Percentiles rank a stretch among this genome's conserved stretches.
These are phyloP conservation scores for Rhorus exstirpatorius DNA, from an alignment of 2,888 invertebrate genomes.

Conservation along the genomic window DNA sequence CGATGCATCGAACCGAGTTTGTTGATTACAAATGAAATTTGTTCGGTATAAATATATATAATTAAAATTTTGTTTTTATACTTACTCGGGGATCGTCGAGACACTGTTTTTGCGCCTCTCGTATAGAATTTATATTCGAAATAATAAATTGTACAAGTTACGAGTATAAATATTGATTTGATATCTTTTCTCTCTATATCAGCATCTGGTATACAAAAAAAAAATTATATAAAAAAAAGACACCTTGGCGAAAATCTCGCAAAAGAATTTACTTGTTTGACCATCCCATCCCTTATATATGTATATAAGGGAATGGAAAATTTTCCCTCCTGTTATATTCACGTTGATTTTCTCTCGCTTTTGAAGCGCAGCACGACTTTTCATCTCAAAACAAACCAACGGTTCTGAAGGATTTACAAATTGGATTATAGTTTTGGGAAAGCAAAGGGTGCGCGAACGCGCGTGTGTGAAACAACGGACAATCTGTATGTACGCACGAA, in stretches of 20 bases:
- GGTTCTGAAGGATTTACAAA: slow-evolving; percentile 79
- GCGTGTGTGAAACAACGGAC: slow-evolving; percentile 79
- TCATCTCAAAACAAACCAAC: slow-evolving; percentile 72
- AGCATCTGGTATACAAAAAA: background rate
- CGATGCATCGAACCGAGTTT: slow-evolving; percentile 5
- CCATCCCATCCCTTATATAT: background rate
- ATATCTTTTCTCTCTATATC: no score
- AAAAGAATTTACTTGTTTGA: background rate
- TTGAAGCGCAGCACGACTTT: slow-evolving; percentile 43
- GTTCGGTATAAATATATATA: slow-evolving; percentile 4
- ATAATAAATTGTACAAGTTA: no score
- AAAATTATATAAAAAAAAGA: background rate
- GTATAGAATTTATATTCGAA: no score
- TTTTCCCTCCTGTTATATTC: background rate
- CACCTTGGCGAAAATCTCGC: background rate
- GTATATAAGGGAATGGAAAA: background rate
- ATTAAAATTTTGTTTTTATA: background rate
- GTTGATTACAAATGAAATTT: background rate
- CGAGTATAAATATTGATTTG: no score
- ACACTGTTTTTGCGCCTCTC: no score
- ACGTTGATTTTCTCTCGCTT: background rate
- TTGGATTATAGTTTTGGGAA: slow-evolving; percentile 79
- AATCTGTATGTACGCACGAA: slow-evolving; percentile 38
- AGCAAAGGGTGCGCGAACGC: slow-evolving; percentile 67
- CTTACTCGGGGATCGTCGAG: background rate